Evolutionary conservation across 2,888 invertebrate genomes (phyloP), one percentile per base, ranked within the genome.

Genomic region (Pollenia griseotomentosa): DNA sequence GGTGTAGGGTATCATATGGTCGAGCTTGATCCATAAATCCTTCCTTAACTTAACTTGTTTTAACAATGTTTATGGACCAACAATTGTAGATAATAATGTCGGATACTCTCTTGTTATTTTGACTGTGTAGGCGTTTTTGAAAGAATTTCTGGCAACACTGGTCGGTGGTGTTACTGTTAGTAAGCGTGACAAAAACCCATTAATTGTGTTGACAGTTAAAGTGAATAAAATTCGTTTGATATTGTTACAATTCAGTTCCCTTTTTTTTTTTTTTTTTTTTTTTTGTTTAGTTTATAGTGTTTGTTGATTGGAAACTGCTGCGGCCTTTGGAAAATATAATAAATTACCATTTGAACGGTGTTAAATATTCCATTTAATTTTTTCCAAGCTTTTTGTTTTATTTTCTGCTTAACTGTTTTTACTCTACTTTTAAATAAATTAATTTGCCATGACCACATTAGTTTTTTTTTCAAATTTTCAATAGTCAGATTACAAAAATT

Each of bases 151-250:
- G 33, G 33, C 33, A 6, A 6, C 33, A 6, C 33, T 33, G 33
- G 33, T 33, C 33, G 33, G 57, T 40, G 51, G 19, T 16, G 55
- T 44, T 40, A 63, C 59, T 71, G 46, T 48, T 63, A 44, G 73
- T 82, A 84, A 83, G 87, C 87, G 87, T 87, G 87, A 87, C 78
- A 87, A 87, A 84, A 74, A 51, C 44, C 81, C 81, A 87, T 87
- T 87, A 87, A 87, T 87, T 84, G 84, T 87, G 87, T 87, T 87
- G 87, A 87, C 87, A 87, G 84, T 87, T 87, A 84, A 84, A 87
- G 87, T 84, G 87, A 84, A 87, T 81, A 74, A 82, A 84, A 84
- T 70, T 78, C 68, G 48, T 80, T 65, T 77, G 71, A 74, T 80
- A 57, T 53, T 80, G 55, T 70, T 74, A 71, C 46, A 33, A 8